phyloP scores from a whole-genome alignment of 2,888 invertebrate species.

The Stratiomys singularior region DNA sequence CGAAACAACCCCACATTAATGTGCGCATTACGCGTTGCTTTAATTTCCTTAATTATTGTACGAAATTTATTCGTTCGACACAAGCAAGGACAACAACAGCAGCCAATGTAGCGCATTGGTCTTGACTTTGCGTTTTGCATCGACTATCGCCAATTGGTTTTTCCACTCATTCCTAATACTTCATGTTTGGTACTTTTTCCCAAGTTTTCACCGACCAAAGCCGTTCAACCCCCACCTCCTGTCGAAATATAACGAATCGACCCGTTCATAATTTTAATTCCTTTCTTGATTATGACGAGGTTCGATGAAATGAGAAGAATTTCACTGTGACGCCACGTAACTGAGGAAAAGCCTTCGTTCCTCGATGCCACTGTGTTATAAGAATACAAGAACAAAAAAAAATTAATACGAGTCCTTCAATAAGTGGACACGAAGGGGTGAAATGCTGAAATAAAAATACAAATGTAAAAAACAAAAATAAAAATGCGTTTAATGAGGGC shows the following conservation, averaged over 20 bases:
- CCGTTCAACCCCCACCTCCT: not conserved
- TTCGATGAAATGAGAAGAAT: slow-evolving; percentile 19
- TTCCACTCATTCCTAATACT: not conserved
- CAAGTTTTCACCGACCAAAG: slow-evolving; percentile 5
- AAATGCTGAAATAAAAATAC: slow-evolving; percentile 31
- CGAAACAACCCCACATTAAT: slow-evolving; percentile 50
- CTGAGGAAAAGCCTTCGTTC: not conserved
- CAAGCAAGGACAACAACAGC: slow-evolving; percentile 24
- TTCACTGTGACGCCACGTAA: not conserved
- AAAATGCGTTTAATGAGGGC: slow-evolving; percentile 51
- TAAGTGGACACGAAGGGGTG: slow-evolving; percentile 45
- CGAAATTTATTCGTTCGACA: slow-evolving; percentile 46
- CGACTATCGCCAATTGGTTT: slow-evolving; percentile 11
- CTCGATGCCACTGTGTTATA: not conserved
- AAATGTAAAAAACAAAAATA: slow-evolving; percentile 42
- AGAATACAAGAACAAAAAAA: not conserved
- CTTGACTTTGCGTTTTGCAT: not conserved
- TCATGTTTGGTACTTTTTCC: slow-evolving; percentile 5
- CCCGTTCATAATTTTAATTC: slow-evolving; percentile 44
- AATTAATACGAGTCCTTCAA: slow-evolving; percentile 18
- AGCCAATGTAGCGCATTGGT: slow-evolving; percentile 22
- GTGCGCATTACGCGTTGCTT: slow-evolving; percentile 51
- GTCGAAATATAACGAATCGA: slow-evolving; percentile 36
- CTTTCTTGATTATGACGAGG: slow-evolving; percentile 37
- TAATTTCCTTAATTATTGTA: slow-evolving; percentile 53